phyloP scores from a whole-genome alignment of 53 echinoderm and acorn worm genomes.

The Paelopatides confundens region DNA sequence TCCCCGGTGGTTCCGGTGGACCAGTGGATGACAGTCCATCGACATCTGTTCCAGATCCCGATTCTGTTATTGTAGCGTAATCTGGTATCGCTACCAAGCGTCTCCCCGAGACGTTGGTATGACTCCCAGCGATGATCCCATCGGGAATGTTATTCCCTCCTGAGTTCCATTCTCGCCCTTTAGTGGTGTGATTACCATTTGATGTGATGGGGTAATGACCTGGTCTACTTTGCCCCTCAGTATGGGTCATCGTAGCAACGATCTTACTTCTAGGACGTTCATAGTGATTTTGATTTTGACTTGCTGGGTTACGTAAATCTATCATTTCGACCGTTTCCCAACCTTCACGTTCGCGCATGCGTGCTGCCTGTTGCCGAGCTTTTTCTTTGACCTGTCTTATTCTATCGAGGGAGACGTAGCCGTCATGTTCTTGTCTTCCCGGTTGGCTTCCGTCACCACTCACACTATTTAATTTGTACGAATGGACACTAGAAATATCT shows the following conservation, averaged over 20 bases:
- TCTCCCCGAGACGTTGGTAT: neutral
- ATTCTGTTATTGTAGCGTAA: constrained; percentile 23
- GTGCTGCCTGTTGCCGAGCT: constrained; percentile 12
- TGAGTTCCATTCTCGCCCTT: neutral
- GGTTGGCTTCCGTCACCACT: neutral
- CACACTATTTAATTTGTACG: neutral
- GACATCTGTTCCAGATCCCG: neutral
- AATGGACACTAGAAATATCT: neutral
- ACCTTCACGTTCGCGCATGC: neutral
- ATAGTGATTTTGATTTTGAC: neutral
- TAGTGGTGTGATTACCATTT: neutral
- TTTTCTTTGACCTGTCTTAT: constrained; percentile 19
- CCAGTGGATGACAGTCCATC: neutral
- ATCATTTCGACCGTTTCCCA: constrained; percentile 6
- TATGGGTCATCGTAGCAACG: too few species aligned
- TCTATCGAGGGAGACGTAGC: neutral
- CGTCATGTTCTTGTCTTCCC: neutral
- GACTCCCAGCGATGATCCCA: constrained; percentile 4
- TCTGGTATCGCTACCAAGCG: constrained; percentile 28
- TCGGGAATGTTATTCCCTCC: constrained; percentile 9
- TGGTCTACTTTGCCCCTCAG: neutral
- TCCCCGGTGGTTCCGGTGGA: constrained; percentile 6
- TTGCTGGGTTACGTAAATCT: neutral
- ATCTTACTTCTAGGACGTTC: neutral
- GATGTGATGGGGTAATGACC: neutral